Base-by-base conservation (phyloP, 2,797 vertebrate genomes). In the Siniperca obscura region DNA sequence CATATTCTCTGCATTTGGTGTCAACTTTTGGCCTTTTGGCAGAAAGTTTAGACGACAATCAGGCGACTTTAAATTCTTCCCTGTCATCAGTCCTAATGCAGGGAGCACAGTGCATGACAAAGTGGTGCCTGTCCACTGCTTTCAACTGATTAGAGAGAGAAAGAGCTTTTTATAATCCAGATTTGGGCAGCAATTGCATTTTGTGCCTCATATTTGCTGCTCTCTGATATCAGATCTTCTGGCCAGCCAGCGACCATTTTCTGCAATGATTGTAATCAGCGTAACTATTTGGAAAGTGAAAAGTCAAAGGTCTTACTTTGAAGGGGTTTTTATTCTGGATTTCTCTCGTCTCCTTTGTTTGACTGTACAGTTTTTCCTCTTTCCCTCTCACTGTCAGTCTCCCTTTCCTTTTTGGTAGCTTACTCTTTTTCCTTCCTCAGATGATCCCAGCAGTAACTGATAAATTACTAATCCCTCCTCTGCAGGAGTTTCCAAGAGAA, bases 131-230 rank as follows among this genome's bases (percentile, higher is more conserved):
- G 88, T 86, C 83, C 77, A 30, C 78, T 84, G 86, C 91, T 94
- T 84, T 94, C 87, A 86, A 42, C 87, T 94, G 91, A 94, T 95
- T 93, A 91, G 81, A 93, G 87, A 84, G 65, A 81, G 61, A 84
- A 87, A 87, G 76, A 69, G 88, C 67, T 92, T 94, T 94, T 90
- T 83, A 91, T 94, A 93, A 95, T 94, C 94, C 93, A 82, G 87
- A 93, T 93, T 91, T 91, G 86, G 79, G 57, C 74, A 89, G 90
- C 82, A 68, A 62, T 72, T 69, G 82, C 76, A 73, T 92, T 90
- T 88, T 80, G 48, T 82, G 64, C 82, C 42, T 90, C 50, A 76
- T 84, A 74, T 87, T 88, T 85, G 82, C 70, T 34, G 59, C 80
- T 72, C 48, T 61, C 70, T 70, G 60, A 78, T 79, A 78, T 88